Evolutionary conservation across 2,113 vertebrate species (phyloP), one percentile per base, ranked within the genome.

Genomic region (Nycticebus coucang): DNA sequence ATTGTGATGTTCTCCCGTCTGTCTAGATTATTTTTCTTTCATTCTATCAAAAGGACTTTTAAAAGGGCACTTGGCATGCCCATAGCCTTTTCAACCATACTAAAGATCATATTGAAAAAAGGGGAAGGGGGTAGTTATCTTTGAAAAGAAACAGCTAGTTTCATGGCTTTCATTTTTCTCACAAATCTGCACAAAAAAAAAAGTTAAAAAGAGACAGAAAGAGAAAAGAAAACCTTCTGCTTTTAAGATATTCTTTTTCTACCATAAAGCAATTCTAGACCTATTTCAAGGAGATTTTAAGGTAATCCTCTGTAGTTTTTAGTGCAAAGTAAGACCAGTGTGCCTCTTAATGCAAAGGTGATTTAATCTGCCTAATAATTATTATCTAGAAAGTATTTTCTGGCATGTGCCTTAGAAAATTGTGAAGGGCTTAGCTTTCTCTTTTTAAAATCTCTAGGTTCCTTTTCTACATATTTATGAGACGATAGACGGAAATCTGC

Each of bases 11-110:
- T 90, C 81, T 95, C 18, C 28, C 4, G 1, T 87, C 74, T 50
- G 14, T 87, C 64, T 72, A 53, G 75, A 50, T 88, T 93, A 85
- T 78, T 96, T 69, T 81, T 87, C 35, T 66, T 85, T 86, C 66
- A 91, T 94, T 87, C 77, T 64, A 87, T 80, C 78, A 68, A 92
- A 93, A 96, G 17, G 17, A 64, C 21, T 94, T 97, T 95, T 93
- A 69, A 95, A 93, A 96, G 75, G 18, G 28, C 75, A 59, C 68
- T 92, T 84, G 79, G 87, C 57, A 66, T 94, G n/a, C 41, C 26
- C 37, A 22, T 37, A 74, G 91, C 59, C 71, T 89, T 93, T 93
- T 91, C n/a, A 96, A 60, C 37, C 35, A 55, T 72, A 75, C 3
- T 41, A 18, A 87, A 66, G 11, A 83, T 97, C 41, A 30, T 66